Evolutionary conservation across 2,888 invertebrate genomes (phyloP).

Genomic region (Spisula solida): DNA sequence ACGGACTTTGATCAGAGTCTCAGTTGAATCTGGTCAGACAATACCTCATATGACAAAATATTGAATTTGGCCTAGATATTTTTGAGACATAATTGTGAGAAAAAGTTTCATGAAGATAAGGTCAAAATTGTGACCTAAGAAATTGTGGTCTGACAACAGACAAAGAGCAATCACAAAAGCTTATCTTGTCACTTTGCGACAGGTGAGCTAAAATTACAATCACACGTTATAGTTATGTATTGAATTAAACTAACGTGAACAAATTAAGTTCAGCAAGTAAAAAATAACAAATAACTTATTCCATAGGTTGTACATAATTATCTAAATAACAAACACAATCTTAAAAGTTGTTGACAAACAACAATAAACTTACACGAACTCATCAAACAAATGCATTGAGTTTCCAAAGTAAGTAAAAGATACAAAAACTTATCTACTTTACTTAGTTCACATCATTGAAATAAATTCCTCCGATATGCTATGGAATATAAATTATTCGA

Average conservation of each 20-base stretch:
- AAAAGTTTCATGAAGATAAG: too few relatives aligned
- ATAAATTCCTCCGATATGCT: not conserved
- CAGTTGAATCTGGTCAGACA: too few relatives aligned
- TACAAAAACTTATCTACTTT: slow-evolving; percentile 2
- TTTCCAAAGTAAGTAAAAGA: not conserved
- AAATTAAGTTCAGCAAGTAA: not conserved
- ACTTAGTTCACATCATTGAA: not conserved
- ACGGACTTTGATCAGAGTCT: too few relatives aligned
- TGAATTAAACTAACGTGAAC: not conserved
- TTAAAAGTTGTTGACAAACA: not conserved
- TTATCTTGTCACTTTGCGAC: too few relatives aligned
- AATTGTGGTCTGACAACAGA: too few relatives aligned
- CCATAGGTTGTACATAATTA: not conserved
- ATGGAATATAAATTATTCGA: not conserved
- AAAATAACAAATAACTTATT: not conserved
- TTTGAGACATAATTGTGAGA: too few relatives aligned
- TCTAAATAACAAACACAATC: not conserved
- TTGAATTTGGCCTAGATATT: too few relatives aligned
- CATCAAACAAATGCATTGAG: not conserved
- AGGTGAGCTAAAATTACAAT: too few relatives aligned
- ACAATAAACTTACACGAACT: not conserved
- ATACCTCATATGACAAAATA: too few relatives aligned
- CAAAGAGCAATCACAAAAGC: too few relatives aligned
- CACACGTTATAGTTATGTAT: too few relatives aligned
- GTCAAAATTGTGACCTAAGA: too few relatives aligned